A percentile compares a stretch with the other conserved stretches of the same genome.
Evolutionary conservation across 2,888 invertebrate species (phyloP).

Genomic region (Gastracanthus pulcherrimus): DNA sequence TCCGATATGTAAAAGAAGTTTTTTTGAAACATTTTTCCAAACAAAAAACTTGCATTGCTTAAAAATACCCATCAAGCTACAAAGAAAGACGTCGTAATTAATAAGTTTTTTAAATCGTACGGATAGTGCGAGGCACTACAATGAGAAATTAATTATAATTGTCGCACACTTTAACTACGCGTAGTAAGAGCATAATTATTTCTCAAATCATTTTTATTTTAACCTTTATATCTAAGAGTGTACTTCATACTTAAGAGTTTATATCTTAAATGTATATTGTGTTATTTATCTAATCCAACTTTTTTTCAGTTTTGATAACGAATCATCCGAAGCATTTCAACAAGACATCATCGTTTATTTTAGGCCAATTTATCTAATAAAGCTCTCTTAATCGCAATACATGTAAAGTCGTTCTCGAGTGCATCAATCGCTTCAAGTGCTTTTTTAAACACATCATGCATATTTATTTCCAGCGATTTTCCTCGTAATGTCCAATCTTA

Average conservation of each 20-base stretch:
- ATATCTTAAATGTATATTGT: not conserved
- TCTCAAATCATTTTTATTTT: not conserved
- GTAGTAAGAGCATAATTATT: not conserved
- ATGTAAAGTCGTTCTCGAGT: not conserved
- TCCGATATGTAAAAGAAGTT: too few relatives aligned
- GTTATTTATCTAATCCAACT: not conserved
- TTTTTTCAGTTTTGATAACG: not conserved
- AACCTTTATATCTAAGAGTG: not conserved
- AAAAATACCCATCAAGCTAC: too few relatives aligned
- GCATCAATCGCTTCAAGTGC: not conserved
- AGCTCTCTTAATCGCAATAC: not conserved
- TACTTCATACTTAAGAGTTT: not conserved
- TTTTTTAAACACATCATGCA: not conserved
- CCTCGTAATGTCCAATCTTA: not conserved
- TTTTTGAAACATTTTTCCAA: too few relatives aligned
- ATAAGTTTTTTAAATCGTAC: too few relatives aligned
- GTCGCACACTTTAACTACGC: not conserved
- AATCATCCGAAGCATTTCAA: not conserved
- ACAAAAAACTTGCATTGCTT: too few relatives aligned
- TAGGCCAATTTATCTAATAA: not conserved
- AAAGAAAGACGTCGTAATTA: too few relatives aligned
- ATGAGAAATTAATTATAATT: not conserved
- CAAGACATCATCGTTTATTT: slow-evolving; percentile 35
- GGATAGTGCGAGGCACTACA: too few relatives aligned
- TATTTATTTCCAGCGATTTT: too few relatives aligned